phyloP scores from a whole-genome alignment of 2,113 vertebrate genomes.

The Corythaixoides concolor region DNA sequence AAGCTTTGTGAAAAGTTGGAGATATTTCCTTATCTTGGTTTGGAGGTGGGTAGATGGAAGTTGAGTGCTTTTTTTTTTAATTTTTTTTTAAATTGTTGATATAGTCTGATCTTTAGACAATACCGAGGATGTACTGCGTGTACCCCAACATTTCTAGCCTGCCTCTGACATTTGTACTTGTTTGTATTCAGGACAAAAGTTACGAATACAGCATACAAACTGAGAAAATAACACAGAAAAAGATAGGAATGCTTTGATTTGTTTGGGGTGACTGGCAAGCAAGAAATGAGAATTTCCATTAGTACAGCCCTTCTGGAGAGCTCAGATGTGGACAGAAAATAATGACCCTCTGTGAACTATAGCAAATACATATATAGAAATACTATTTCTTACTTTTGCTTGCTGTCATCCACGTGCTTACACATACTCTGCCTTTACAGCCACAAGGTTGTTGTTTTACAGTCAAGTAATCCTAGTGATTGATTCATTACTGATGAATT shows the following conservation, averaged over 20 bases:
- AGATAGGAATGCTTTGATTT: neutral
- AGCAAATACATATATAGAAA: neutral
- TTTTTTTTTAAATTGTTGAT: neutral
- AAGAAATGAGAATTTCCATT: neutral
- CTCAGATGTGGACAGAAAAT: neutral
- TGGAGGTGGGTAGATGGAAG: neutral
- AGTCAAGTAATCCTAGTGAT: neutral
- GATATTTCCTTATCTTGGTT: neutral
- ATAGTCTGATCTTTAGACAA: neutral
- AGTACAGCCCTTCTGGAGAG: neutral
- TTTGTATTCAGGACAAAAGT: neutral
- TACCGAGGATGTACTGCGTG: neutral
- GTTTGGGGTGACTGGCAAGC: neutral
- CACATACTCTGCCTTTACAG: neutral
- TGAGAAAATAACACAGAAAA: neutral
- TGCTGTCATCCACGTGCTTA: neutral
- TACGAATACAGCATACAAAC: neutral
- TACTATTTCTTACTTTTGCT: neutral
- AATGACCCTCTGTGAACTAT: neutral
- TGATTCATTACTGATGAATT: conserved; percentile 29
- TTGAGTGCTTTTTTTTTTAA: neutral
- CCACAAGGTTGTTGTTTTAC: neutral
- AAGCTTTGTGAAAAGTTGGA: neutral
- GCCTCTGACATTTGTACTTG: neutral
- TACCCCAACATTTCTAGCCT: neutral